Percentiles rank a stretch among this genome's conserved stretches.
Conservation (phyloP, 2,113 vertebrate species). For the Lipotes vexillifer region DNA sequence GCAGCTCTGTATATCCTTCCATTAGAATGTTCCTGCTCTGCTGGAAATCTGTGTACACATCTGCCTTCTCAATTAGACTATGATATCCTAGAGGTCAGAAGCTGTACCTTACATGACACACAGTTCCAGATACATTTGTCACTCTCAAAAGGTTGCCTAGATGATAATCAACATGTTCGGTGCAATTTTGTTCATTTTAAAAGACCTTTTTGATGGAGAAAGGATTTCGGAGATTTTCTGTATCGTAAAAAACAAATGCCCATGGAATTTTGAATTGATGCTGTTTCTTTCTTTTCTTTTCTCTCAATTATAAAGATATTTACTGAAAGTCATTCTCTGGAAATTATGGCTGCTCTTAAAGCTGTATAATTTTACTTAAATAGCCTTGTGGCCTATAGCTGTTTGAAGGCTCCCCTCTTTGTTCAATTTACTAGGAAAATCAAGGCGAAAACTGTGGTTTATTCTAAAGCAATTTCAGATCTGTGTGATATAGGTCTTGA, state of each 20-base stretch:
- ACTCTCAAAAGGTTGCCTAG: not conserved
- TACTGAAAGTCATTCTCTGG: not conserved
- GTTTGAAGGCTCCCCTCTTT: not conserved
- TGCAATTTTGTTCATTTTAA: not conserved
- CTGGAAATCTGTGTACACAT: not conserved
- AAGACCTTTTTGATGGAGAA: not conserved
- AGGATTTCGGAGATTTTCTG: not conserved
- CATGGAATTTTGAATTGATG: not conserved
- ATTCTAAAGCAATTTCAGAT: conserved; percentile 14
- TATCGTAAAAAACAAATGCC: not conserved
- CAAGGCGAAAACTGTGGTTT: not conserved
- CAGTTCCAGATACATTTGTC: not conserved
- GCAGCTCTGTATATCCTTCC: not conserved
- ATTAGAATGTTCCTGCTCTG: not conserved
- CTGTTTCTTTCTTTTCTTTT: not conserved
- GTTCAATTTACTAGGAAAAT: not conserved
- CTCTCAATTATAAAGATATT: not conserved
- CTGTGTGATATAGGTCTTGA: not conserved
- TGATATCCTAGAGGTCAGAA: not conserved
- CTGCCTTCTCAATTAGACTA: not conserved
- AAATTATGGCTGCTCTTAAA: not conserved
- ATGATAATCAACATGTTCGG: not conserved
- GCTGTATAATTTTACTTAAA: not conserved
- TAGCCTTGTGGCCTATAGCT: not conserved
- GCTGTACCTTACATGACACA: not conserved